Evolutionary conservation across 2,888 invertebrate genomes (phyloP).

Genomic region (Microplitis manilae): DNA sequence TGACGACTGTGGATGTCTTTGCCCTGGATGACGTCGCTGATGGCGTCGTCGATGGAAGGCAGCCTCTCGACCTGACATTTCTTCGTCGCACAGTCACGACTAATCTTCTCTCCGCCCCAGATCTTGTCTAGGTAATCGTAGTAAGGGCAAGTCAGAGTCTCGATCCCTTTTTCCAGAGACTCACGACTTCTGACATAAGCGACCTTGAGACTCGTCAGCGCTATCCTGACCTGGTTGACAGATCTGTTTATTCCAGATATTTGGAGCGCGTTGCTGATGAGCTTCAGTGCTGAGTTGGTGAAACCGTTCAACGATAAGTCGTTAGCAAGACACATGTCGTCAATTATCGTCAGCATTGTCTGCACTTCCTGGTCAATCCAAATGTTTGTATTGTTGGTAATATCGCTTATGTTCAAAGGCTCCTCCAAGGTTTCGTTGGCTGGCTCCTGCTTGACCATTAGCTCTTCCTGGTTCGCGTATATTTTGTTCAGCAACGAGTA

Average conservation of each 20-base stretch:
- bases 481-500: slow-evolving; percentile 50
- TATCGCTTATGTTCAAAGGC: background rate
- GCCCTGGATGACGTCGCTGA: background rate
- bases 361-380: slow-evolving; percentile 53
- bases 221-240: slow-evolving; percentile 51
- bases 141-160: slow-evolving; percentile 44
- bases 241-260: slow-evolving; percentile 48
- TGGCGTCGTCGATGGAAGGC: background rate
- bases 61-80: background rate
- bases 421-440: background rate
- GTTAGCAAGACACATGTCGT: slow-evolving; percentile 48
- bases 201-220: slow-evolving; percentile 49
- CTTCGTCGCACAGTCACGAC: background rate
- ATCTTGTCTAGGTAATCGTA: slow-evolving; percentile 50
- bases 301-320: slow-evolving; percentile 49
- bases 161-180: slow-evolving; percentile 46
- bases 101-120: slow-evolving; percentile 46
- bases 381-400: slow-evolving; percentile 31
- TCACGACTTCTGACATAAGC: slow-evolving; percentile 52
- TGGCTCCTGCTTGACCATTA: background rate
- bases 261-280: slow-evolving; percentile 49
- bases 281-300: slow-evolving; percentile 48
- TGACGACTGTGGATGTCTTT: background rate
- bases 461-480: slow-evolving; percentile 35
- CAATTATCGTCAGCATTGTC: slow-evolving; percentile 50